Evolutionary conservation across 2,888 invertebrate genomes (phyloP), one percentile per base, ranked within the genome.

Genomic region (Apodemia zela): DNA sequence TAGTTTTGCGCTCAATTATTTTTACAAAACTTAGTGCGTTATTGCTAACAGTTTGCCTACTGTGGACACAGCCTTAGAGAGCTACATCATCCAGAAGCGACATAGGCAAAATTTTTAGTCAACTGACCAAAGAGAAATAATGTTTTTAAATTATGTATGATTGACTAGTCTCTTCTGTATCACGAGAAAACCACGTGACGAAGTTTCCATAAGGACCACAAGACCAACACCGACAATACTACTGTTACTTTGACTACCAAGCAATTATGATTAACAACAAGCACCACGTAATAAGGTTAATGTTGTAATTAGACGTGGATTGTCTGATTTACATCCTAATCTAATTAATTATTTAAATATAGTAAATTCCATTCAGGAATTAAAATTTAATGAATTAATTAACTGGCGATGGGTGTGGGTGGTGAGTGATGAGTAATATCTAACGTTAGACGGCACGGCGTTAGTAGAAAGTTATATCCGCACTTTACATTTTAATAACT

Each of bases 281-380:
- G 51, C 18, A 51, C 21, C 18, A 13, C 25, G 25, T 51, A 21
- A 18, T 51, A 8, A 51, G 51, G 51, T 51, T 51, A 51, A 51
- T 51, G 51, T 51, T 15, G 18, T 21, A 18, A 51, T 51, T 51
- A 51, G 51, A 25, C 51, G 21, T 51, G 21, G 51, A 21, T 51
- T 11, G 18, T 0, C 51, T 21, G 51, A 51, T 25, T 51, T 51
- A 51, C 51, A 51, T 51, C 51, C 3, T 51, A 51, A 51, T 25
- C 51, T 51, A 51, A 25, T 51, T 51, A 51, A 25, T 51, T 51
- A 51, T 51, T 51, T 51, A 51, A 51, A 51, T 51, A 51, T 21
- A 15, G 13, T 11, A 51, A 11, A 21, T 51, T 21, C 51, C 13
- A 51, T 21, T 51, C 51, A 21, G 21, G 51, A 51, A 51, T 51